Conservation (phyloP, 2,888 invertebrate genomes). For the Epinotia demarniana region DNA sequence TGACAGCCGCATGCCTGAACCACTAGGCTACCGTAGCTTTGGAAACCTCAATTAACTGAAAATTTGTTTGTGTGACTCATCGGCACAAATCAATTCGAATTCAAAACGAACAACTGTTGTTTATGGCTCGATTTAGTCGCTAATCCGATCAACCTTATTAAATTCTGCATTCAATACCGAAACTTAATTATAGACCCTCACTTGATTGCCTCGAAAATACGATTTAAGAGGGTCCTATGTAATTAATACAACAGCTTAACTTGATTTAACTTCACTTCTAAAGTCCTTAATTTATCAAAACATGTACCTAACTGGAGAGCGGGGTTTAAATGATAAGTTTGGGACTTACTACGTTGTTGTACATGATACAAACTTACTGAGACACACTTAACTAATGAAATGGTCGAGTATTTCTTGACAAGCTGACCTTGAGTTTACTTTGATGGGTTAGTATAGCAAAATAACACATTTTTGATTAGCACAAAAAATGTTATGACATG, state of each 20-base stretch:
- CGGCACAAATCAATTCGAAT: background rate
- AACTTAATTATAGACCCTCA: slow-evolving; percentile 19
- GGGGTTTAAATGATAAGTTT: background rate
- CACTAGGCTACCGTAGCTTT: no score
- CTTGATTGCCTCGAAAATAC: slow-evolving; percentile 24
- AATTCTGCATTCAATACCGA: slow-evolving; percentile 5
- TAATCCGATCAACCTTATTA: slow-evolving; percentile 15
- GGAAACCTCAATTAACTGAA: background rate
- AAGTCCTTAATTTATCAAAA: slow-evolving; percentile 20
- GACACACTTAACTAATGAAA: background rate
- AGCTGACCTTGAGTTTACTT: no score
- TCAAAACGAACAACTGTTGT: slow-evolving; percentile 19
- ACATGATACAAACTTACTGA: background rate
- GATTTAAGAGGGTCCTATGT: slow-evolving; percentile 23
- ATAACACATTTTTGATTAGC: no score
- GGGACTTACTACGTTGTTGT: background rate
- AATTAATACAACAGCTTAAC: slow-evolving; percentile 32
- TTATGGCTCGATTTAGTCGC: slow-evolving; percentile 21
- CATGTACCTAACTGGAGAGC: background rate
- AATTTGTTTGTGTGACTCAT: background rate
- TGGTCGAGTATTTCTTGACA: no score
- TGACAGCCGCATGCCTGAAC: no score
- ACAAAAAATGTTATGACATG: no score
- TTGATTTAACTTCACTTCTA: slow-evolving; percentile 24
- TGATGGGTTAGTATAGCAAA: no score